Evolutionary conservation across 2,797 vertebrate genomes (phyloP).

Genomic region (Pseudocheirus occidentalis): DNA sequence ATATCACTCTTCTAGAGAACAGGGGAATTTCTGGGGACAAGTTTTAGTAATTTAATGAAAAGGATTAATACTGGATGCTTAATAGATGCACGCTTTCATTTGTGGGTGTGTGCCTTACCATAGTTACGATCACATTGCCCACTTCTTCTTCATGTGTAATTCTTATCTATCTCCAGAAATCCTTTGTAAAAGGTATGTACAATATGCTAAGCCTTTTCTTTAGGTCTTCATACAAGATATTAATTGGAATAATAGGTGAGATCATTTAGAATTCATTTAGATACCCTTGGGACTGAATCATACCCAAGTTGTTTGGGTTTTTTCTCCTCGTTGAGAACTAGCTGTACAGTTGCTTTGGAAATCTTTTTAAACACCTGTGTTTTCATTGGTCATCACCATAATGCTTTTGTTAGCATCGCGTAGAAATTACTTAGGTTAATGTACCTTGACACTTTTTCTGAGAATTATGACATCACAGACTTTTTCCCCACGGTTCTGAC

Average conservation of each 20-base stretch:
- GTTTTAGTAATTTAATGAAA: neutral
- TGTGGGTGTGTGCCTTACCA: neutral
- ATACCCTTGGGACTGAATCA: neutral
- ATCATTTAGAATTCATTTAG: neutral
- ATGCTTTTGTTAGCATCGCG: neutral
- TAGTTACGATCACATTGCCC: neutral
- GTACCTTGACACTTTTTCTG: conserved; percentile 25
- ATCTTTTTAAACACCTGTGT: neutral
- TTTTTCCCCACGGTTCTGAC: neutral
- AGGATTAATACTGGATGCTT: neutral
- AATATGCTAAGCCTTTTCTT: neutral
- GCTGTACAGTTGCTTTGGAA: neutral
- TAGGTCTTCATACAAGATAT: neutral
- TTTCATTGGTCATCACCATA: neutral
- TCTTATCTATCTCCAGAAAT: neutral
- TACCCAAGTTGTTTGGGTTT: neutral
- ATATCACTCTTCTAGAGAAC: neutral
- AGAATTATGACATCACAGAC: neutral
- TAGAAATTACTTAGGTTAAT: neutral
- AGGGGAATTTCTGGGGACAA: neutral
- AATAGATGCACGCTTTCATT: neutral
- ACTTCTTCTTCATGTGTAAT: neutral
- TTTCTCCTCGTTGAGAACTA: neutral
- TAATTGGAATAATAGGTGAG: neutral
- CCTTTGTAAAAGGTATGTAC: neutral